Conservation (phyloP, 2,888 invertebrate species). For the Volucella zonaria region DNA sequence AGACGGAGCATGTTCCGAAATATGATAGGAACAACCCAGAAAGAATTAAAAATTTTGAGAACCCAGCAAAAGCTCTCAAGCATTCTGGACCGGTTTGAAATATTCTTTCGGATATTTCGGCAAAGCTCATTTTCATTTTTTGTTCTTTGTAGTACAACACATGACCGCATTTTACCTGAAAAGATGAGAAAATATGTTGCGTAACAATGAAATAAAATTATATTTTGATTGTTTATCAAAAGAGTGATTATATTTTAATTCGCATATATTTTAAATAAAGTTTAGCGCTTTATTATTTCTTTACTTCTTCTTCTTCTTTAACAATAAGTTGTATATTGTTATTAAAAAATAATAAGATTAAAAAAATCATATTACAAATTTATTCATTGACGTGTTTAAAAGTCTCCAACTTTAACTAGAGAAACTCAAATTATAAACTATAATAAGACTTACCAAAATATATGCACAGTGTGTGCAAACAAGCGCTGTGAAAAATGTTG, state of each 20-base stretch:
- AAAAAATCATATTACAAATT: background rate
- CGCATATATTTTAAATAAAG: too few species aligned
- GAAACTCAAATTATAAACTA: background rate
- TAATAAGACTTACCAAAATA: conserved; percentile 87
- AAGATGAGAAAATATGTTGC: conserved; percentile 22
- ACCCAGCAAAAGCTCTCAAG: conserved; percentile 85
- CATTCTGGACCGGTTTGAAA: conserved; percentile 90
- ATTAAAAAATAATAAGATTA: background rate
- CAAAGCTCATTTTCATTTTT: conserved; percentile 91
- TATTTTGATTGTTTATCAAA: too few species aligned
- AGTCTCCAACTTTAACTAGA: too few species aligned
- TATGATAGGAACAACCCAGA: conserved; percentile 91
- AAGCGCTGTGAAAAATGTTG: conserved; percentile 92
- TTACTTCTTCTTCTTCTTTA: too few species aligned
- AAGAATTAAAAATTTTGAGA: conserved; percentile 80
- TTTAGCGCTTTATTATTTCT: too few species aligned
- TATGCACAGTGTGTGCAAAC: conserved; percentile 98
- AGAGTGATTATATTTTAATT: too few species aligned
- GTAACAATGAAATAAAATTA: too few species aligned
- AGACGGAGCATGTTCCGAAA: conserved; percentile 98
- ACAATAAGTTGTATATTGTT: too few species aligned
- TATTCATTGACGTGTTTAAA: too few species aligned
- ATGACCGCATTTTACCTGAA: conserved; percentile 92
- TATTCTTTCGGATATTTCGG: conserved; percentile 92
- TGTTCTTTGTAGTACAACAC: conserved; percentile 89